Percentiles rank a stretch among this genome's conserved stretches.
phyloP scores from a whole-genome alignment of 2,888 invertebrate species.

The Caenorhabditis plicata region DNA sequence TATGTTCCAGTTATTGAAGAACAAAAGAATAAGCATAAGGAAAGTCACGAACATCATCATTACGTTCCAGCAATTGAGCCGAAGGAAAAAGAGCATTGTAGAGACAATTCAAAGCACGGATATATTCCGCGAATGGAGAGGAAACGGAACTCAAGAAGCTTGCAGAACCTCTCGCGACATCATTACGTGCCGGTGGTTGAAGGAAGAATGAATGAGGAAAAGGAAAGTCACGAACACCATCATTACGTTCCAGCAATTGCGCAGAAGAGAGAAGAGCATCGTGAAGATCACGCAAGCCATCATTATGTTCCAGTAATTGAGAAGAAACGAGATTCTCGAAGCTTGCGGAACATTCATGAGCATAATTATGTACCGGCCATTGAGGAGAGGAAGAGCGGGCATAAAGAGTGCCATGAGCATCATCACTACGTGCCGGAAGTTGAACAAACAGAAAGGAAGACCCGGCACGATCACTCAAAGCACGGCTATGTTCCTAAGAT shows the following conservation, averaged over 20 bases:
- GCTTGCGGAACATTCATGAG: neutral
- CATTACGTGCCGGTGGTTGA: constrained; percentile 11
- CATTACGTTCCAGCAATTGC: constrained; percentile 15
- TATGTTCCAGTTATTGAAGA: neutral
- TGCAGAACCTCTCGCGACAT: too few species aligned
- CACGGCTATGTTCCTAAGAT: constrained; percentile 1
- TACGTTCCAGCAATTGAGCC: constrained; percentile 2
- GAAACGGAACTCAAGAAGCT: constrained; percentile 1
- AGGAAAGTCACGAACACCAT: constrained; percentile 2
- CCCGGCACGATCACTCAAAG: neutral
- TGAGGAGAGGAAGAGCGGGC: neutral
- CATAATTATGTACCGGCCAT: constrained; percentile 4
- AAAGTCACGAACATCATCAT: neutral
- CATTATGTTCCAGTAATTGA: constrained; percentile 18
- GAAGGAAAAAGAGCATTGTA: neutral
- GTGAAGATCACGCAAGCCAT: constrained; percentile 13
- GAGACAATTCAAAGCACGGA: constrained; percentile 4
- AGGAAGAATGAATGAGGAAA: neutral
- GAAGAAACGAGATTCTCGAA: neutral
- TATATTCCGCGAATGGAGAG: constrained; percentile 6
- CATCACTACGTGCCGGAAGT: constrained; percentile 7
- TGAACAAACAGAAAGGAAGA: neutral
- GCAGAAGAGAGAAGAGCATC: constrained; percentile 7
- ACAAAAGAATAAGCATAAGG: neutral
- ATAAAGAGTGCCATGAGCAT: neutral